Conservation (phyloP, 2,888 invertebrate species). For the Epiperipatus broadwayi region DNA sequence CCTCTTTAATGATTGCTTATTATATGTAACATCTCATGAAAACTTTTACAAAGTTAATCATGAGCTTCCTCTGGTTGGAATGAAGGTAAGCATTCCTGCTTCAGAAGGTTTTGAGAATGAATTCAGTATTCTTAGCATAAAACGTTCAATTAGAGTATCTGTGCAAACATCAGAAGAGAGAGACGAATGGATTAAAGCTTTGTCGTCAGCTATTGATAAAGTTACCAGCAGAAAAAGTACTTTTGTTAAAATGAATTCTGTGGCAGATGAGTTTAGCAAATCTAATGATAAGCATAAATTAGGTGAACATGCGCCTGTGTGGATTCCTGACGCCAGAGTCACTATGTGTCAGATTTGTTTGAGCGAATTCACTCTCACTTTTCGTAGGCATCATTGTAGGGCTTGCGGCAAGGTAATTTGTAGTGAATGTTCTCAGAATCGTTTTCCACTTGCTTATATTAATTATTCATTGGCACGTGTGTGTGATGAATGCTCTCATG, state of each 20-base stretch:
- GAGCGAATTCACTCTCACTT: conserved; percentile 41
- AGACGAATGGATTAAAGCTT: conserved; percentile 34
- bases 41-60: conserved; percentile 27
- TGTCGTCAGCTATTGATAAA: conserved; percentile 32
- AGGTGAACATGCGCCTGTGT: conserved; percentile 37
- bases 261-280: neutral
- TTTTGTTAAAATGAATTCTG: conserved; percentile 21
- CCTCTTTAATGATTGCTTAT: conserved; percentile 33
- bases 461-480: conserved; percentile 33
- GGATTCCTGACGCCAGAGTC: conserved; percentile 39
- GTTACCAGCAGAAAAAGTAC: conserved; percentile 31
- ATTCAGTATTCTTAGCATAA: conserved; percentile 36
- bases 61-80: conserved; percentile 34
- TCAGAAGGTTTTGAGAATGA: conserved; percentile 34
- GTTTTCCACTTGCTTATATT: conserved; percentile 35
- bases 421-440: conserved; percentile 38
- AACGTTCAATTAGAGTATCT: conserved; percentile 36
- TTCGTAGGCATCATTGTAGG: conserved; percentile 44
- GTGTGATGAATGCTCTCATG: conserved; percentile 34
- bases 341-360: conserved; percentile 46
- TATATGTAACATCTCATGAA: neutral
- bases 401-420: conserved; percentile 47
- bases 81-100: conserved; percentile 32
- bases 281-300: neutral
- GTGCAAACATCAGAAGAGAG: conserved; percentile 33